A percentile compares a stretch with the other conserved stretches of the same genome.
phyloP scores from a whole-genome alignment of 1,140 invertebrate species.

The Eriocheir sinensis region DNA sequence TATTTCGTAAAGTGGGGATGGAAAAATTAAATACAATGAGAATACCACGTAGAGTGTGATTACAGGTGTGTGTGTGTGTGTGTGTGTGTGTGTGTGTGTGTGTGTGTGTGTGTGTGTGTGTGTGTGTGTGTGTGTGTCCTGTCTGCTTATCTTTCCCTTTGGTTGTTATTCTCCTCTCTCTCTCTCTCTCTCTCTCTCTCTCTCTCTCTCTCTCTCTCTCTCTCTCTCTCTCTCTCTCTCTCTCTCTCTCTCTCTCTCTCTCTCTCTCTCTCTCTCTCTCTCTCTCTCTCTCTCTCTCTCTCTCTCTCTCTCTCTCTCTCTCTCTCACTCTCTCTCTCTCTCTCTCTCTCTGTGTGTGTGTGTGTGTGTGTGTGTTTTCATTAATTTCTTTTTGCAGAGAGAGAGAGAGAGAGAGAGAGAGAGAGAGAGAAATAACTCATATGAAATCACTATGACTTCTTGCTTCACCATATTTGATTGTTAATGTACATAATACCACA shows the following conservation, averaged over 20 bases:
- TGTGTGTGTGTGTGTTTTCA: too few species aligned
- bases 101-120: too few species aligned
- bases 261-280: background rate
- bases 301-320: conserved; percentile 4
- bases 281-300: conserved; percentile 6
- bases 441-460: background rate
- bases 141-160: too few species aligned
- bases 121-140: too few species aligned
- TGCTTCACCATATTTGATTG: too few species aligned
- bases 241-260: conserved; percentile 22
- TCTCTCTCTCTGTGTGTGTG: background rate
- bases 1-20: background rate
- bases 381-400: background rate
- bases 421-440: background rate
- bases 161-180: too few species aligned
- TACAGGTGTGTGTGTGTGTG: too few species aligned
- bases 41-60: too few species aligned
- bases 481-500: too few species aligned
- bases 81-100: too few species aligned
- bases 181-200: too few species aligned
- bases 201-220: background rate
- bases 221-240: conserved; percentile 22
- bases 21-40: too few species aligned
- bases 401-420: conserved; percentile 26
- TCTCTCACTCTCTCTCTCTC: conserved; percentile 11